Evolutionary conservation across 2,113 vertebrate species (phyloP), one percentile per base, ranked within the genome.

Genomic region (Orycteropus afer): DNA sequence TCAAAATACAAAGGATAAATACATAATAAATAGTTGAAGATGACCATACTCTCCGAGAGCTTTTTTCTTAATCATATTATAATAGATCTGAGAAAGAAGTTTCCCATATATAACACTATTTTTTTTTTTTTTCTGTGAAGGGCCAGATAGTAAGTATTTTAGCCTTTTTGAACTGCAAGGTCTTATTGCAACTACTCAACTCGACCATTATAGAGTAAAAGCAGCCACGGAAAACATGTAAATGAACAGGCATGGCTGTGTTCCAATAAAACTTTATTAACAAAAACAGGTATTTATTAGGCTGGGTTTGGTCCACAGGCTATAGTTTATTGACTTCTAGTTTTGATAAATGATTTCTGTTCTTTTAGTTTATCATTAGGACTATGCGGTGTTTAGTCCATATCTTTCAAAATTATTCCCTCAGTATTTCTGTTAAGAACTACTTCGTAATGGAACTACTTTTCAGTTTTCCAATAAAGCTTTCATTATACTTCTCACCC

Each of bases 301-400:
- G 15, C 42, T 81, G 65, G 12, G 27, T 45, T 81, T 89, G 59
- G 65, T n/a, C n/a, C 15, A 11, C 22, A 34, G 63, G 17, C 79
- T 29, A 92, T 77, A 53, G 69, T 83, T 91, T 91, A n/a, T n/a
- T n/a, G n/a, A n/a, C n/a, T n/a, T n/a, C 77, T 93, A 63, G 11
- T 80, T 95, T 91, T 91, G 40, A 76, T 29, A 77, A 94, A 67
- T 77, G 49, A 83, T 91, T 95, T 95, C 67, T 73, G 9, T 25
- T 17, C 47, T 77, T 59, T 37, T 73, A 92, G 37, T 9, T 82
- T 84, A 59, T 7, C 51, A 84, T 3, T 27, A 55, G 40, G 14
- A 61, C 65, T 42, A 32, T 63, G 27, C 37, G 29, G 15, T 51
- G 40, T 86, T 27, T 14, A 78, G 57, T 45, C 34, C 53, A 42